Evolutionary conservation across 2,888 invertebrate species (phyloP).

Genomic region (Mesochorus sp.): DNA sequence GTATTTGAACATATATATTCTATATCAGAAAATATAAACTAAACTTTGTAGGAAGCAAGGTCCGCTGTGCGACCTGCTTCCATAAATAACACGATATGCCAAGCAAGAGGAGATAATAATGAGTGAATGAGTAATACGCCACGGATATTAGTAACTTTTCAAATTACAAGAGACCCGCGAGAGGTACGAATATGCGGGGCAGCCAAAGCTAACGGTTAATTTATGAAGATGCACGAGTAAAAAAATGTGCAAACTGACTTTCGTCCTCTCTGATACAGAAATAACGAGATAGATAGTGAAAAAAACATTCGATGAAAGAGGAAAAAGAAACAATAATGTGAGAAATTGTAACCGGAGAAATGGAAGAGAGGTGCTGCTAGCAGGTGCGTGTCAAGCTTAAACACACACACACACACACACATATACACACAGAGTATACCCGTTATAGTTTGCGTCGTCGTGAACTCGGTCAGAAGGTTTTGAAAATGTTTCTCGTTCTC

Average conservation of each 20-base stretch:
- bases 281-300: conserved; percentile 35
- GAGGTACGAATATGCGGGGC: background rate
- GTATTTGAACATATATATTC: too few species aligned
- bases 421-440: background rate
- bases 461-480: conserved; percentile 31
- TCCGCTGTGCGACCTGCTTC: conserved; percentile 14
- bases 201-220: conserved; percentile 50
- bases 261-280: conserved; percentile 51
- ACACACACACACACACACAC: too few species aligned
- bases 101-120: conserved; percentile 13
- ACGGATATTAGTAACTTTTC: conserved; percentile 50
- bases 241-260: conserved; percentile 39
- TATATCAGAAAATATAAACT: background rate
- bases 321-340: background rate
- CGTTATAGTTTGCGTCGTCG: background rate
- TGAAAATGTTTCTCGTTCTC: conserved; percentile 54
- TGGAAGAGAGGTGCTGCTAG: background rate
- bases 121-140: background rate
- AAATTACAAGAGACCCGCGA: conserved; percentile 42
- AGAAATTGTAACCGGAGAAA: conserved; percentile 6
- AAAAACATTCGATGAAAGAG: conserved; percentile 6
- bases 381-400: background rate
- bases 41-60: background rate
- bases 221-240: conserved; percentile 58
- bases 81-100: conserved; percentile 14